Base-by-base conservation (phyloP, 2,797 vertebrate genomes). In the Dryobates pubescens region DNA sequence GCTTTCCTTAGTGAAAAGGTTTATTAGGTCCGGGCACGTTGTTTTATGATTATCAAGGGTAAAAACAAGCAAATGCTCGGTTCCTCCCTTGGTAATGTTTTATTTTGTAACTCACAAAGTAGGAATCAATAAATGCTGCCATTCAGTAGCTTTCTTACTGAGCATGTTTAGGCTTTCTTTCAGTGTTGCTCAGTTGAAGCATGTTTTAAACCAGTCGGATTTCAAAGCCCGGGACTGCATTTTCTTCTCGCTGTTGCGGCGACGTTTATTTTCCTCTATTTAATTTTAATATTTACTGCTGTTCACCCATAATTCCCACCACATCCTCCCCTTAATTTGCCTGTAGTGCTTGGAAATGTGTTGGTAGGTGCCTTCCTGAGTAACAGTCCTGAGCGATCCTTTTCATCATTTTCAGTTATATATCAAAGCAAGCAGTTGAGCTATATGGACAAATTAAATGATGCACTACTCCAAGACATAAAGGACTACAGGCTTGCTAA, bases 231-330 rank as follows among this genome's bases (percentile, higher is more conserved):
- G 6, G 57, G 65, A 64, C 12, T 72, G 24, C 3, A 11, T 73
- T 91, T 89, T 77, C 63, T 75, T 74, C 4, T 58, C 68, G 2
- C 54, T 86, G 13, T 93, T 86, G 76, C 76, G 74, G 86, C 58
- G 84, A 64, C 0, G 1, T 78, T 93, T 88, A 54, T 59, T 84
- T 93, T 61, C 38, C 29, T 54, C 20, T 34, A 17, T 82, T 95
- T 82, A 16, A 54, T 90, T 93, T 86, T 68, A 92, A 89, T 94
- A 77, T 91, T 94, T 84, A 74, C 71, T 94, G 64, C 62, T 89
- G 77, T 84, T 95, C 93, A 82, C 71, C 78, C 90, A 53, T 68
- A 74, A 93, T 94, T 88, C 90, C 77, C 43, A 91, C 57, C 59
- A 82, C 32, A 41, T 79, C 69, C 36, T 90, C 49, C 58, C 45